Base-by-base conservation (phyloP, 2,113 vertebrate species). In the Bujurquina vittata region DNA sequence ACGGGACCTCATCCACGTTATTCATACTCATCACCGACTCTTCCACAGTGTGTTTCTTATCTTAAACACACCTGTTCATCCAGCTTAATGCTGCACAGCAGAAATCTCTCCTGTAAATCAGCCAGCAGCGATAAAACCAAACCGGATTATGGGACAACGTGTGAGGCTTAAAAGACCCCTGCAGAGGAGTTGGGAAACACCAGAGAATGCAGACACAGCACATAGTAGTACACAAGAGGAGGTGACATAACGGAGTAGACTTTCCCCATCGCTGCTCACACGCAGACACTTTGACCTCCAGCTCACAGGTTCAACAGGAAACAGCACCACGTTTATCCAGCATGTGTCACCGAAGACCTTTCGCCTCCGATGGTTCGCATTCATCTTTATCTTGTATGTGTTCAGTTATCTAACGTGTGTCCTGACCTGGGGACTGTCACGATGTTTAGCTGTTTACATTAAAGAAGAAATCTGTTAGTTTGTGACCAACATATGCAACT, bases 251-350 rank as follows among this genome's bases (percentile, higher is more conserved):
- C 63, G 1, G 9, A 29, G 1, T 69, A 22, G 40, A 29, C 63
- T 49, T 49, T 69, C 40, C 78, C 20, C 3, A 1, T 0, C 2
- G 3, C 1, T 59, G 56, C 0, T 79, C 49, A 29, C 49, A 0
- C 37, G 37, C 59, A 20, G 63, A 56, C 15, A 69, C 29, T 73
- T 59, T 59, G 55, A 65, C 18, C 63, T 67, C 26, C 26, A 23
- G 9, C 40, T 46, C 63, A 43, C 2, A 5, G 18, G 63, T 43
- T 40, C 40, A 43, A 12, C 10, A 43, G 40, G 40, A 14, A 14
- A 43, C 11, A 12, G 3, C 40, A 12, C 4, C 40, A 43, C 12
- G 40, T 69, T 69, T 69, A 23, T 29, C 23, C 40, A 69, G 40
- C 23, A 12, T 0, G 17, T 69, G 10, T 1, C 63, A 67, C 63